Evolutionary conservation across 2,888 invertebrate species (phyloP).

Genomic region (Eucera pruinosa): DNA sequence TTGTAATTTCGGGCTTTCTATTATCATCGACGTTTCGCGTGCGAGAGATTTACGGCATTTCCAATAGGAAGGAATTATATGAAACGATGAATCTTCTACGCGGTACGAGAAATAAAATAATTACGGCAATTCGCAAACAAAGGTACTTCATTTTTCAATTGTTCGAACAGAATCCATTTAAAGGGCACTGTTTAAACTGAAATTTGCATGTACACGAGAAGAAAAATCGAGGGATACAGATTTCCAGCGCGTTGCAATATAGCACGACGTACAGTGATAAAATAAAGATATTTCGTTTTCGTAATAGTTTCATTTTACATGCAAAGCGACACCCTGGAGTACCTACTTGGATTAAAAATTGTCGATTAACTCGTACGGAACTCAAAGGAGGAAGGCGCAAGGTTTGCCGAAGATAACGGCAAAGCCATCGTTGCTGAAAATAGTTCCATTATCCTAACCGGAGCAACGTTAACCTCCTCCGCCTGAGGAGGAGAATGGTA

Average conservation of each 20-base stretch:
- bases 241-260: neutral
- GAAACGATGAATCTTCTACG: too few species aligned
- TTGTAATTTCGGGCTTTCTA: neutral
- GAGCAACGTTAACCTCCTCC: conserved; percentile 18
- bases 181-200: neutral
- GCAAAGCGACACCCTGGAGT: neutral
- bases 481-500: neutral
- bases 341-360: neutral
- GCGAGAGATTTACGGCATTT: neutral
- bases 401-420: conserved; percentile 6
- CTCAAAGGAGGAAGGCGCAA: neutral
- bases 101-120: neutral
- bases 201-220: neutral
- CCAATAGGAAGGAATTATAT: neutral
- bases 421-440: conserved; percentile 23
- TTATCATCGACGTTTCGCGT: neutral
- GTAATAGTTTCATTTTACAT: neutral
- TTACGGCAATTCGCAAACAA: neutral
- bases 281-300: too few species aligned
- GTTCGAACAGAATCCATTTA: neutral
- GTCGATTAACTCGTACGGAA: neutral
- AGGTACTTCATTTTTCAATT: neutral
- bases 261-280: neutral
- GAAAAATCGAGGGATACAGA: neutral
- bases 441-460: conserved; percentile 34